A percentile compares a stretch with the other conserved stretches of the same genome.
Conservation (phyloP, 2,888 invertebrate species). For the Sussaba pulchella region DNA sequence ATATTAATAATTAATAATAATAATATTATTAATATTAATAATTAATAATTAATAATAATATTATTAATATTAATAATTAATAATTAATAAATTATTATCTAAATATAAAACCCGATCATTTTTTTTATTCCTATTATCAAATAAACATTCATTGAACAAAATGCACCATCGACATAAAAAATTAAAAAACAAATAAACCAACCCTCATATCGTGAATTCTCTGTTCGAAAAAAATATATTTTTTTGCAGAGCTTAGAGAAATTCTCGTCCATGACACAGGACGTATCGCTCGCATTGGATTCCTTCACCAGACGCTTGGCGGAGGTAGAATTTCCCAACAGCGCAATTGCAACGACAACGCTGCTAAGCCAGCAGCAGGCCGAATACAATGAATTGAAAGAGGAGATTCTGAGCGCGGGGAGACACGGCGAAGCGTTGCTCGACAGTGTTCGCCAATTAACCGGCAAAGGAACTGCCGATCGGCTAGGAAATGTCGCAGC, state of each 20-base stretch:
- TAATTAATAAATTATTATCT: no score
- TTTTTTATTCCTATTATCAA: no score
- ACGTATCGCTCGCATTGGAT: conserved; percentile 94
- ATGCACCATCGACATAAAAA: no score
- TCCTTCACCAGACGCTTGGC: conserved; percentile 95
- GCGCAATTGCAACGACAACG: conserved; percentile 95
- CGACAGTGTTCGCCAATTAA: conserved; percentile 88
- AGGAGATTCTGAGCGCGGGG: conserved; percentile 94
- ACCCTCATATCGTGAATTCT: no score
- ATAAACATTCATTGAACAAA: no score
- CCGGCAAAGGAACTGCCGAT: conserved; percentile 87
- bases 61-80: no score
- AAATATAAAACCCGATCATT: no score
- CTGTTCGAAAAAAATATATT: no score
- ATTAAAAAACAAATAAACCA: no score
- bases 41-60: no score
- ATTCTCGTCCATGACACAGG: conserved; percentile 96
- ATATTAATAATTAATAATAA: no score
- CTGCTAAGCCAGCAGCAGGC: conserved; percentile 93
- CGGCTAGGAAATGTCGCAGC: conserved; percentile 95
- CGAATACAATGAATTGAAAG: conserved; percentile 89
- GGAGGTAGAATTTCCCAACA: conserved; percentile 97
- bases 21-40: no score
- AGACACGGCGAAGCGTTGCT: conserved; percentile 95
- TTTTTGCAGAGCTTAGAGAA: conserved; percentile 98